phyloP scores from a whole-genome alignment of 2,113 vertebrate genomes.

The Ariopsis seemanni region DNA sequence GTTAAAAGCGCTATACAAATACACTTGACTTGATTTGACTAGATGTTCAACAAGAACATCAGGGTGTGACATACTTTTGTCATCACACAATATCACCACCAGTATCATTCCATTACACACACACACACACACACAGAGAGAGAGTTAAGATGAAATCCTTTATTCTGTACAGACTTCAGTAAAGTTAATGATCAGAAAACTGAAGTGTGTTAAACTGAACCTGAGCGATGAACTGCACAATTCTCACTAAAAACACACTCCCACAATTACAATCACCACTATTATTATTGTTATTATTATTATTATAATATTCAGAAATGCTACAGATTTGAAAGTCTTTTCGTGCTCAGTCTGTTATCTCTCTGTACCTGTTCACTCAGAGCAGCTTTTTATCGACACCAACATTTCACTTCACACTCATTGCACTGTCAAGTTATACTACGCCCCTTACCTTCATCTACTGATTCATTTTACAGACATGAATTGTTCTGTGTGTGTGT shows the following conservation, averaged over 20 bases:
- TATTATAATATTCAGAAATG: neutral
- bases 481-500: neutral
- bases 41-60: no score
- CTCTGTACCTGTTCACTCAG: no score
- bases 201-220: neutral
- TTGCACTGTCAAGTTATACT: neutral
- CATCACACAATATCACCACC: neutral
- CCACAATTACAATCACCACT: neutral
- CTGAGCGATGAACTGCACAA: neutral
- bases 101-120: neutral
- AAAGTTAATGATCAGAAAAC: neutral
- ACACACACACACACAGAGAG: neutral
- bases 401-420: neutral
- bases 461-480: neutral
- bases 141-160: neutral
- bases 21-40: no score
- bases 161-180: conserved; percentile 5
- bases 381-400: neutral
- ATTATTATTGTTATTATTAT: neutral
- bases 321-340: neutral
- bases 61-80: neutral
- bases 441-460: neutral
- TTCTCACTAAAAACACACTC: neutral
- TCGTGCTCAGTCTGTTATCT: no score
- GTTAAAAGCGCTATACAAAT: no score